Evolutionary conservation across 2,888 invertebrate genomes (phyloP).

Genomic region (Rhorus exstirpatorius): DNA sequence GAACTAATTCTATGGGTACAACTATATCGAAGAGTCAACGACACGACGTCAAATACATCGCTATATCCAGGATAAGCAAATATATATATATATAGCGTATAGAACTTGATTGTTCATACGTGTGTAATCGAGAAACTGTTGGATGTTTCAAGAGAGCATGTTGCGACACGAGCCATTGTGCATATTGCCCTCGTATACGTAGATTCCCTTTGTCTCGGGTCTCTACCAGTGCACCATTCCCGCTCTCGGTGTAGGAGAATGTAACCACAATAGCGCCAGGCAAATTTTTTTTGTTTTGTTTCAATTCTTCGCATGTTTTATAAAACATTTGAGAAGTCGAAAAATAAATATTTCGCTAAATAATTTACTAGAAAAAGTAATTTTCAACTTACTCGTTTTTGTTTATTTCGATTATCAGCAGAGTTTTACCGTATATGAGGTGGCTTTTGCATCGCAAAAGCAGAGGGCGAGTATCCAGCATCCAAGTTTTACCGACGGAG

Average conservation of each 20-base stretch:
- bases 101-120: background rate
- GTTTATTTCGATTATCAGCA: too few relatives aligned
- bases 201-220: slow-evolving; percentile 76
- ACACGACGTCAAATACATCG: background rate
- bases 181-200: slow-evolving; percentile 65
- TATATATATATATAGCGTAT: background rate
- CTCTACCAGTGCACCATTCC: background rate
- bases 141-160: slow-evolving; percentile 44
- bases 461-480: too few relatives aligned
- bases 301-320: too few relatives aligned
- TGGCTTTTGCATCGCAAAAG: too few relatives aligned
- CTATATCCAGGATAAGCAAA: background rate
- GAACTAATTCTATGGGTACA: slow-evolving; percentile 1
- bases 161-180: slow-evolving; percentile 49
- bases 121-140: slow-evolving; percentile 8
- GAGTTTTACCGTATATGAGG: too few relatives aligned
- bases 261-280: background rate
- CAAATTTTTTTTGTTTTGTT: too few relatives aligned
- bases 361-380: too few relatives aligned
- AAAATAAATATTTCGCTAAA: too few relatives aligned
- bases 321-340: too few relatives aligned
- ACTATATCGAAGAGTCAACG: slow-evolving; percentile 1
- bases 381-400: too few relatives aligned
- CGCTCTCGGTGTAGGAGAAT: background rate
- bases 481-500: too few relatives aligned